phyloP scores from a whole-genome alignment of 1,140 invertebrate genomes.

The Papilio glaucus region DNA sequence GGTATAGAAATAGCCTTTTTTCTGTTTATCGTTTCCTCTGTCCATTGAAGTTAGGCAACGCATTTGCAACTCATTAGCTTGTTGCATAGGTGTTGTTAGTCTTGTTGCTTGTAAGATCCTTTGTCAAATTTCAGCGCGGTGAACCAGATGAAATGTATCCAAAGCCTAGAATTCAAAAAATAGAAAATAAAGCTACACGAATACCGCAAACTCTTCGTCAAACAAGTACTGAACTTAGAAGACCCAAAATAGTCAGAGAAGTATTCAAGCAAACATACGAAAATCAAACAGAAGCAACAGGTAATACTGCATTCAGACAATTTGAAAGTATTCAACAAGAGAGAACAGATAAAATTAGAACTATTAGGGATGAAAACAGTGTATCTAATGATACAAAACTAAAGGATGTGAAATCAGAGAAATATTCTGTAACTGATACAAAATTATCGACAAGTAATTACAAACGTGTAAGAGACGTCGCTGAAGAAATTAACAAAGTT shows the following conservation, averaged over 20 bases:
- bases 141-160: slow-evolving; percentile 25
- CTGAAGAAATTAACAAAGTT: slow-evolving; percentile 23
- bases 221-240: slow-evolving; percentile 21
- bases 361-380: neutral
- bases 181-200: slow-evolving; percentile 30
- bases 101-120: neutral
- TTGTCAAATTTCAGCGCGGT: slow-evolving; percentile 39
- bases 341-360: neutral
- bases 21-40: too few relatives aligned
- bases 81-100: too few relatives aligned
- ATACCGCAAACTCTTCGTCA: neutral
- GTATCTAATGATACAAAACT: neutral
- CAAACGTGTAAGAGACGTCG: slow-evolving; percentile 20
- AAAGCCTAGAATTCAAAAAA: slow-evolving; percentile 29
- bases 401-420: neutral
- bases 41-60: too few relatives aligned
- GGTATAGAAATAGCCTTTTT: too few relatives aligned
- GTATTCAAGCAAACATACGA: slow-evolving; percentile 41
- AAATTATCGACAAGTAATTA: neutral
- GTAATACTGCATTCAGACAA: neutral
- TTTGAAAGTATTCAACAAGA: neutral
- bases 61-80: too few relatives aligned
- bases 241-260: slow-evolving; percentile 48
- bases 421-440: neutral
- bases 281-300: neutral